phyloP scores from a whole-genome alignment of 2,888 invertebrate genomes.

The Entomobrya proxima region DNA sequence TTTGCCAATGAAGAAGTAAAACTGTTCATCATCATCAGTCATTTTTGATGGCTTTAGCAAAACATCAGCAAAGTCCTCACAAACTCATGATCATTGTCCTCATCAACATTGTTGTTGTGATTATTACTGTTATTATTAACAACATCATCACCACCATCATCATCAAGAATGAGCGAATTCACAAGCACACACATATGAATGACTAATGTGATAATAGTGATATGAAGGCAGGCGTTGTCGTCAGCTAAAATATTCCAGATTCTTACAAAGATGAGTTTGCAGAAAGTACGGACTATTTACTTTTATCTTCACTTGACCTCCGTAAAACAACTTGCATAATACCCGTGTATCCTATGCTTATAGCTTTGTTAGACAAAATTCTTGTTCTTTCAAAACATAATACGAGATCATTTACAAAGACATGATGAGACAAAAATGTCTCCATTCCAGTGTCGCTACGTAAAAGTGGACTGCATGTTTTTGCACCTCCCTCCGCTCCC shows the following conservation, averaged over 20 bases:
- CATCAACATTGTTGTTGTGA: slow-evolving; percentile 40
- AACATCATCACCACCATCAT: neutral
- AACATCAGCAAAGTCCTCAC: neutral
- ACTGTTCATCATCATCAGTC: slow-evolving; percentile 43
- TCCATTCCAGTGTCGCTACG: slow-evolving; percentile 5
- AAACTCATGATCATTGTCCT: slow-evolving; percentile 20
- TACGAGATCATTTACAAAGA: too few species aligned
- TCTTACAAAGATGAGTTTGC: slow-evolving; percentile 47
- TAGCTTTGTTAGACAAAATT: too few species aligned
- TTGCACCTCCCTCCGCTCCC: neutral
- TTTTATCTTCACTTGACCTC: too few species aligned
- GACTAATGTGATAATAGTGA: neutral
- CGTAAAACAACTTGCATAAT: too few species aligned
- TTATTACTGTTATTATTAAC: slow-evolving; percentile 25
- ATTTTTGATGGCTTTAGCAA: slow-evolving; percentile 5
- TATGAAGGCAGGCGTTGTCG: neutral
- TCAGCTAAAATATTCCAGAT: neutral
- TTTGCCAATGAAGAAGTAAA: slow-evolving; percentile 42
- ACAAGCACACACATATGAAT: neutral
- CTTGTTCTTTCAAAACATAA: too few species aligned
- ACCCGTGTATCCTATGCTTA: too few species aligned
- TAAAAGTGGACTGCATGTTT: neutral
- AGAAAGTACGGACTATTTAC: neutral
- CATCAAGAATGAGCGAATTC: slow-evolving; percentile 20
- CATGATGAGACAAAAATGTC: slow-evolving; percentile 28